These are phyloP conservation scores for Ibycter americanus DNA, from an alignment of 2,797 vertebrate species.

Conservation along the genomic window DNA sequence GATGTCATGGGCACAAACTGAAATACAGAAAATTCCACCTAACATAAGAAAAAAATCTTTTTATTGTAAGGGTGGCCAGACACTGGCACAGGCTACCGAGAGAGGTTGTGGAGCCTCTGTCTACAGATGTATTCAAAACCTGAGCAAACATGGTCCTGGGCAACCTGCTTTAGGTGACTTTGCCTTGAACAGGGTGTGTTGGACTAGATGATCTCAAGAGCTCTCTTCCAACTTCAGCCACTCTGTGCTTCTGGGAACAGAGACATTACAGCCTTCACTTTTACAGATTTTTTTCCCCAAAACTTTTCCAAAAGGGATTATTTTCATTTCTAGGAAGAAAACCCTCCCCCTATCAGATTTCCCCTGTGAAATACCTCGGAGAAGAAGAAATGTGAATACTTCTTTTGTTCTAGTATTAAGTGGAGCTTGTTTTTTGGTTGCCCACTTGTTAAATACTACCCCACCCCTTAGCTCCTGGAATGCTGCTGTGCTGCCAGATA, in stretches of 20 bases:
- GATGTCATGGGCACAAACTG: background rate
- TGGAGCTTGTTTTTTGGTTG: conserved; percentile 6
- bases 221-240: background rate
- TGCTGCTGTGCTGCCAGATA: conserved; percentile 28
- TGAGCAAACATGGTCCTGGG: background rate
- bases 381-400: background rate
- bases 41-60: background rate
- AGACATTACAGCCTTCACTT: background rate
- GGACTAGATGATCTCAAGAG: background rate
- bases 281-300: background rate
- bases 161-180: background rate
- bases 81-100: background rate
- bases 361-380: background rate
- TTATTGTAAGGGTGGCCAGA: background rate
- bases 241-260: background rate
- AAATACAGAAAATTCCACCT: background rate
- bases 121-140: background rate
- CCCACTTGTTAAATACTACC: conserved; percentile 47
- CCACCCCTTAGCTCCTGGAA: conserved; percentile 47
- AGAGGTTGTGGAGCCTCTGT: background rate
- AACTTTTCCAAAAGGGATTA: background rate
- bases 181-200: background rate
- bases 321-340: background rate
- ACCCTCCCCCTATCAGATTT: background rate
- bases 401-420: conserved; percentile 34